Evolutionary conservation across 2,888 invertebrate genomes (phyloP), one percentile per base, ranked within the genome.

Genomic region (Caenorhabditis sulstoni): DNA sequence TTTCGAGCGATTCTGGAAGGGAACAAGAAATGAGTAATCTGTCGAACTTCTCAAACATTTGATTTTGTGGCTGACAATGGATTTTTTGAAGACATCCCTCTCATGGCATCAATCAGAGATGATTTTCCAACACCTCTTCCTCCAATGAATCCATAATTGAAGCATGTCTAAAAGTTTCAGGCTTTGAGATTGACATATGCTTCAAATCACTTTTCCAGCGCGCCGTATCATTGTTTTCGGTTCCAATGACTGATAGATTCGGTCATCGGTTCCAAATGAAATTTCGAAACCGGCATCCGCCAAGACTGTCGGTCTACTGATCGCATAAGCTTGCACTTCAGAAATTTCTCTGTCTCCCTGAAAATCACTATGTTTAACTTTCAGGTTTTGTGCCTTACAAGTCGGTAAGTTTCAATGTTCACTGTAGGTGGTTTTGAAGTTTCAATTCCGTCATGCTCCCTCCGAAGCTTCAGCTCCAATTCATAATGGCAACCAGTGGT

Each of bases 251-350:
- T 81, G 81, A 65, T 81, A 83, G 23, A 83, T 79, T 12, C 84
- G 53, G 41, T 85, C 84, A 66, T 85, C 85, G 1, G 82, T 83
- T 11, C 83, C 85, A 41, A 77, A 85, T 14, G 81, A 52, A 12
- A 85, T 85, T 70, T 85, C 85, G 64, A 85, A 85, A n/a, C 84
- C 85, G 18, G 85, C 81, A 70, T 85, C 85, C 0, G 84, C 85
- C 22, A 85, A 65, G 37, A 84, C 79, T 12, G 85, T 84, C 4
- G 81, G 77, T 35, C 81, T 75, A 58, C 83, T 70, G 14, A 81
- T 53, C 20, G 67, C 49, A 41, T 73, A 68, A 5, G 73, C 61
- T 44, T 71, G 47, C 20, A 55, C 65, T 16, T 65, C 23, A 16
- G 78, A 45, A 8, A 45, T 18, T 35, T 58, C 50, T 18, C 64